Evolutionary conservation across 1,140 invertebrate species (phyloP).

Genomic region (Drosophila bocqueti): DNA sequence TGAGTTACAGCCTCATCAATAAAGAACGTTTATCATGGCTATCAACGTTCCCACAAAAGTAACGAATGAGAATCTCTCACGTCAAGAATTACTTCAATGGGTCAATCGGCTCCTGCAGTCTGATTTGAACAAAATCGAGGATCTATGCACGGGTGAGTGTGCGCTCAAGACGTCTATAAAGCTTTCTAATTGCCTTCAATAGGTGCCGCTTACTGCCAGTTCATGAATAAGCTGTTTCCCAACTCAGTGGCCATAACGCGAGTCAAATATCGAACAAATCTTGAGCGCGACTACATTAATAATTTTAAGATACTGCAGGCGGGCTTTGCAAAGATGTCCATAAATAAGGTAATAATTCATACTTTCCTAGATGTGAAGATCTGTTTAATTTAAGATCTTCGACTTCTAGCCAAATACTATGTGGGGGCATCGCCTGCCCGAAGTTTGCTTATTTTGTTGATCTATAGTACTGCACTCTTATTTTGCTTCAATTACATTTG

Average conservation of each 20-base stretch:
- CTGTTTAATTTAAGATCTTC: too few relatives aligned
- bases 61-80: neutral
- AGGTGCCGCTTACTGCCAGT: constrained; percentile 97
- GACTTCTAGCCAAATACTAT: too few relatives aligned
- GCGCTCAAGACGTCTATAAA: neutral
- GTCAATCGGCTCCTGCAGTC: constrained; percentile 98
- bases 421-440: too few relatives aligned
- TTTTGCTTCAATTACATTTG: constrained; percentile 40
- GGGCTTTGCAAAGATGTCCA: too few relatives aligned
- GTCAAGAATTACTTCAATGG: constrained; percentile 97
- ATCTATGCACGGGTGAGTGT: constrained; percentile 94
- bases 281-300: constrained; percentile 99
- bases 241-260: constrained; percentile 96
- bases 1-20: too few relatives aligned
- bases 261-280: constrained; percentile 98
- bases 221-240: constrained; percentile 99
- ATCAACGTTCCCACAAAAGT: too few relatives aligned
- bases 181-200: constrained; percentile 13
- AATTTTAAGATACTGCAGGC: constrained; percentile 93
- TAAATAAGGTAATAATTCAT: too few relatives aligned
- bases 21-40: too few relatives aligned
- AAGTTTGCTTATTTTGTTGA: too few relatives aligned
- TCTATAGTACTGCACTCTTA: constrained; percentile 18
- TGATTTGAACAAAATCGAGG: constrained; percentile 98
- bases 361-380: too few relatives aligned